Conservation (phyloP, 1,140 invertebrate species). For the Archivesica marissinica region DNA sequence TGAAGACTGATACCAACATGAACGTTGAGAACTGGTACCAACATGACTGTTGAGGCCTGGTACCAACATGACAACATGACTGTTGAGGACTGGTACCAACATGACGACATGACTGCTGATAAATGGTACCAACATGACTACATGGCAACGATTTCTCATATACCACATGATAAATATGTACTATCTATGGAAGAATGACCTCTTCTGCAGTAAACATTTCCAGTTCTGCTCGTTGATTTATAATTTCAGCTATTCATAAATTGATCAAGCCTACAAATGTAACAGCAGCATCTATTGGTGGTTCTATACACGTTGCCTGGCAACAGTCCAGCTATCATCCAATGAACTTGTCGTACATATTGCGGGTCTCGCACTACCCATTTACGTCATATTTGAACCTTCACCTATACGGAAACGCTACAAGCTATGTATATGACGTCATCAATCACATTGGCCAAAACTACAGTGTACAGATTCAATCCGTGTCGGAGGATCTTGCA, state of each 20-base stretch:
- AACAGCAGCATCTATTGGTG: not conserved
- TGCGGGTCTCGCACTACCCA: conserved; percentile 20
- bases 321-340: not conserved
- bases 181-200: too few relatives aligned
- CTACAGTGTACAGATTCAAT: conserved; percentile 9
- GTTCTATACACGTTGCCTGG: conserved; percentile 20
- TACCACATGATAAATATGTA: too few relatives aligned
- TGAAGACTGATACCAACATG: too few relatives aligned
- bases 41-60: too few relatives aligned
- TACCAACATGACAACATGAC: too few relatives aligned
- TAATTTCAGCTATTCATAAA: conserved; percentile 14
- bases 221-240: too few relatives aligned
- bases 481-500: not conserved
- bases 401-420: not conserved
- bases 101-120: too few relatives aligned
- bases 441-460: conserved; percentile 29
- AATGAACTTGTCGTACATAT: not conserved
- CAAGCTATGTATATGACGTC: not conserved
- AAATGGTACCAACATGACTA: too few relatives aligned
- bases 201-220: too few relatives aligned
- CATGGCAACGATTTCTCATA: too few relatives aligned
- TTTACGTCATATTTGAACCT: not conserved
- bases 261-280: not conserved
- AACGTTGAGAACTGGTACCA: too few relatives aligned
- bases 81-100: too few relatives aligned